A percentile compares a stretch with the other conserved stretches of the same genome.
Conservation (phyloP, 2,113 vertebrate genomes). For the Atlantisia rogersi region DNA sequence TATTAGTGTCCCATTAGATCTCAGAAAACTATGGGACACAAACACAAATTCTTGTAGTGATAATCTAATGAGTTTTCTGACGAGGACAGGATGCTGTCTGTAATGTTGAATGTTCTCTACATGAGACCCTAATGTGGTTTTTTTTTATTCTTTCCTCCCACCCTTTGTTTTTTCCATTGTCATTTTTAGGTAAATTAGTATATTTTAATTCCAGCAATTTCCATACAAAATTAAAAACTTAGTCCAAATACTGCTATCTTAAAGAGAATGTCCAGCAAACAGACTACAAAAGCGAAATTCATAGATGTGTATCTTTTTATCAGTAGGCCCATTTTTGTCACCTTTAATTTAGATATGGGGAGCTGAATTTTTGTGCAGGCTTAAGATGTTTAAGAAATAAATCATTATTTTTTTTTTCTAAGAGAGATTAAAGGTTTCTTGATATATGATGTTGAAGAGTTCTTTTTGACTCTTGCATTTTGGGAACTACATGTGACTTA, state of each 20-base stretch:
- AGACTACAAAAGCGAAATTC: background rate
- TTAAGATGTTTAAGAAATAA: background rate
- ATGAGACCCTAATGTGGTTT: background rate
- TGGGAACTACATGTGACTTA: background rate
- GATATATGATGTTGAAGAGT: background rate
- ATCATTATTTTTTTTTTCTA: background rate
- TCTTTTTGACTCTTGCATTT: background rate
- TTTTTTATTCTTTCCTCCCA: background rate
- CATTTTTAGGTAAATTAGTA: background rate
- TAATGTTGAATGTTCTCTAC: background rate
- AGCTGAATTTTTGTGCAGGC: background rate
- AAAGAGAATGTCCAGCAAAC: background rate
- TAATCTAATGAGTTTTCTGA: background rate
- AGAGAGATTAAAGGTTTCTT: background rate
- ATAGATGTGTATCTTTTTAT: background rate
- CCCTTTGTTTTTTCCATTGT: background rate
- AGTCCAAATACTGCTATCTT: background rate
- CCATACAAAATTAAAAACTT: background rate
- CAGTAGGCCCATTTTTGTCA: background rate
- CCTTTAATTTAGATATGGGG: background rate
- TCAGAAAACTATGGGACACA: background rate
- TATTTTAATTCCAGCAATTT: background rate
- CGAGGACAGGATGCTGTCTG: background rate
- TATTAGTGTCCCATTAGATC: background rate
- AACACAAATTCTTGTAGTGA: background rate